These are phyloP conservation scores for Heteromyza rotundicornis DNA, from an alignment of 2,888 invertebrate species.

Conservation along the genomic window DNA sequence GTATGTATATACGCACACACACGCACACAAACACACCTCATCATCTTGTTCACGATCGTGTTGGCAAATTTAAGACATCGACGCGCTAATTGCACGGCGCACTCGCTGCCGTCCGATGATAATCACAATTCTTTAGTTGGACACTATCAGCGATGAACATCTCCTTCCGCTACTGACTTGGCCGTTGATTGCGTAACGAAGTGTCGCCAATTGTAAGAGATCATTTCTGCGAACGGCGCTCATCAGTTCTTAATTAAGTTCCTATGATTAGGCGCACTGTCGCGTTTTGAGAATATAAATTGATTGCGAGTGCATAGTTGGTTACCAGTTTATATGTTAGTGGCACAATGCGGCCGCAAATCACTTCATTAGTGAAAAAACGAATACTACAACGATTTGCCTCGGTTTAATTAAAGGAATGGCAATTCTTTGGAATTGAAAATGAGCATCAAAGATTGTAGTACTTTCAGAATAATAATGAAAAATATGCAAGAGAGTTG, in stretches of 20 bases:
- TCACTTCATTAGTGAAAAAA: neutral
- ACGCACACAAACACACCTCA: no score
- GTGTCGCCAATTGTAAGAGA: neutral
- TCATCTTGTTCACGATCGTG: neutral
- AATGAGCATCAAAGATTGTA: no score
- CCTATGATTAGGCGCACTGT: neutral
- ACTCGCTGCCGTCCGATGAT: neutral
- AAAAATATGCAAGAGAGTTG: no score
- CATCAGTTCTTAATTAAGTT: constrained; percentile 1
- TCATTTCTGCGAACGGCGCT: neutral
- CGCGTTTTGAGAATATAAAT: neutral
- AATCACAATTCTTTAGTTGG: neutral
- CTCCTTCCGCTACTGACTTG: neutral
- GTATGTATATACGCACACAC: neutral
- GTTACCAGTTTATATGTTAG: neutral
- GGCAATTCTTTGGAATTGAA: no score
- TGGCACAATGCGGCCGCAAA: neutral
- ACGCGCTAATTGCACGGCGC: constrained; percentile 3
- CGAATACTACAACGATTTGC: no score
- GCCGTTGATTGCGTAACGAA: neutral
- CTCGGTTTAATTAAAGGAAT: no score
- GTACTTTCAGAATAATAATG: no score
- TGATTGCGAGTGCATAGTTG: neutral
- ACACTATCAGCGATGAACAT: neutral
- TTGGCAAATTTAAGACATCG: neutral